Percentiles rank a stretch among this genome's conserved stretches.
These are phyloP conservation scores for Eurosta solidaginis DNA, from an alignment of 1,140 invertebrate species.

Conservation along the genomic window DNA sequence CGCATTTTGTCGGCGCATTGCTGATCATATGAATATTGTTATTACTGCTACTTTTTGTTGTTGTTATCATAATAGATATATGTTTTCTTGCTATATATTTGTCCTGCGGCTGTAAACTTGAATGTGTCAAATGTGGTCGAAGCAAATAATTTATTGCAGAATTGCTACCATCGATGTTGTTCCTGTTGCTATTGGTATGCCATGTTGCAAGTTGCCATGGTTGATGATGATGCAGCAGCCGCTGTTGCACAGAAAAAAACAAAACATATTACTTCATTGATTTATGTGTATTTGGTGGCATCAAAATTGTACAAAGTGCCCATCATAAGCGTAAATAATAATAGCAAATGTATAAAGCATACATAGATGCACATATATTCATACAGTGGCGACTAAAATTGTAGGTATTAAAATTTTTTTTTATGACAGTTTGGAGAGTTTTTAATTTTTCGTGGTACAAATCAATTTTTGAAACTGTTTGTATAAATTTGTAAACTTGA, in stretches of 20 bases:
- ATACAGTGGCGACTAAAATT: too few species aligned
- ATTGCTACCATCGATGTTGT: background rate
- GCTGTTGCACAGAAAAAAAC: background rate
- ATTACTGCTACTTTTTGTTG: background rate
- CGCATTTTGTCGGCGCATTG: background rate
- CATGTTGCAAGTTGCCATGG: background rate
- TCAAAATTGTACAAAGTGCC: slow-evolving; percentile 24
- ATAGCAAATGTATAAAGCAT: background rate
- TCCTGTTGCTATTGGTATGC: background rate
- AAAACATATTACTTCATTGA: slow-evolving; percentile 3
- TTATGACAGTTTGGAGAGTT: too few species aligned
- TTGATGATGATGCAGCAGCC: background rate
- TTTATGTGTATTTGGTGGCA: slow-evolving; percentile 27
- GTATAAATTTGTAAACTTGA: too few species aligned
- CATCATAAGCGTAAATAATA: slow-evolving; percentile 26
- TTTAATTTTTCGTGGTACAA: too few species aligned
- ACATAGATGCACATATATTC: background rate
- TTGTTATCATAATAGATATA: background rate
- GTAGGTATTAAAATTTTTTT: too few species aligned
- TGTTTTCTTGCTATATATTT: slow-evolving; percentile 27
- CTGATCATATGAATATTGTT: background rate
- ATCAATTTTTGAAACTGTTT: too few species aligned
- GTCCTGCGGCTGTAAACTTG: background rate
- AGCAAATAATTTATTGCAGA: slow-evolving; percentile 16
- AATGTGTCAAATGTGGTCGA: slow-evolving; percentile 21